Evolutionary conservation across 2,888 invertebrate species (phyloP).

Genomic region (Drosophila seclusa): DNA sequence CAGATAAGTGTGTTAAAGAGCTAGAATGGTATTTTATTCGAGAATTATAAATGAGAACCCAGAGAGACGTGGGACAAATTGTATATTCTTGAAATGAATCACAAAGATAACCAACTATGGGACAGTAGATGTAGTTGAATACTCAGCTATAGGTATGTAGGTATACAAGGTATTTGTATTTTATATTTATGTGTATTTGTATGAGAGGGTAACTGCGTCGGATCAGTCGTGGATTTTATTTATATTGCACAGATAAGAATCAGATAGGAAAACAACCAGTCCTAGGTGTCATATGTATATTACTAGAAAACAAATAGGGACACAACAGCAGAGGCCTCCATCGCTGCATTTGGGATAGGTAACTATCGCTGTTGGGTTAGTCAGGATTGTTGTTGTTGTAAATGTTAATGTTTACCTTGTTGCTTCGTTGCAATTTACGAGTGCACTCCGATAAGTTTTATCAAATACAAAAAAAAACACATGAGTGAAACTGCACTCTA

Average conservation of each 20-base stretch:
- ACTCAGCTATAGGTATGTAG: slow-evolving; percentile 5
- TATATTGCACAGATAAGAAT: slow-evolving; percentile 65
- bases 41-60: slow-evolving; percentile 43
- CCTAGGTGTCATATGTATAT: slow-evolving; percentile 60
- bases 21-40: slow-evolving; percentile 38
- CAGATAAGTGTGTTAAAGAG: slow-evolving; percentile 53
- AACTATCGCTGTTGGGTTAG: slow-evolving; percentile 36
- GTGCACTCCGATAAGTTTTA: slow-evolving; percentile 69
- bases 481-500: slow-evolving; percentile 71
- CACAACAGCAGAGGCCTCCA: slow-evolving; percentile 18
- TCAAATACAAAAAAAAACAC: slow-evolving; percentile 36
- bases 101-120: slow-evolving; percentile 61
- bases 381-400: slow-evolving; percentile 35
- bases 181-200: slow-evolving; percentile 3
- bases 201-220: slow-evolving; percentile 49
- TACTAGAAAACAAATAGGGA: slow-evolving; percentile 46
- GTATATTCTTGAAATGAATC: slow-evolving; percentile 67
- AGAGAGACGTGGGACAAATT: slow-evolving; percentile 35
- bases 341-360: slow-evolving; percentile 47
- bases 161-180: slow-evolving; percentile 1
- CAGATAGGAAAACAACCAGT: slow-evolving; percentile 38
- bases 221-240: slow-evolving; percentile 62
- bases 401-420: slow-evolving; percentile 65
- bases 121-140: slow-evolving; percentile 18
- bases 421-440: slow-evolving; percentile 78